Percentiles rank a stretch among this genome's conserved stretches.
Conservation (phyloP, 2,797 vertebrate genomes). For the Manis crassicaudata region DNA sequence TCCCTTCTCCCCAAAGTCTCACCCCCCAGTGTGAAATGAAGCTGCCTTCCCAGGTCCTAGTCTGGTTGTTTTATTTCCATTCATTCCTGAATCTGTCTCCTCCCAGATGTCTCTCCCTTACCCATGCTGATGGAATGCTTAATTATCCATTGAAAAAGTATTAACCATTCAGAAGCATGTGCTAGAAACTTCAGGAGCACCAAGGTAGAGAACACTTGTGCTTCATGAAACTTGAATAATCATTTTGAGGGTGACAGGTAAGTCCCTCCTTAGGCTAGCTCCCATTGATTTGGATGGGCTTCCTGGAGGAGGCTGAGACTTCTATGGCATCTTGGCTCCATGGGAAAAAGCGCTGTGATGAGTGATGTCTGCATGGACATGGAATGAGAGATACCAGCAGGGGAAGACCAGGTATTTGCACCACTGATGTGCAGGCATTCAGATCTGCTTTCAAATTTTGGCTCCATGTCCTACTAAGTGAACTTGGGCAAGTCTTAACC, state of each 20-base stretch:
- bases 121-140: background rate
- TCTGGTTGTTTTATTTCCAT: background rate
- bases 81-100: background rate
- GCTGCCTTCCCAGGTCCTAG: background rate
- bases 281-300: background rate
- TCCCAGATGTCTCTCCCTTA: background rate
- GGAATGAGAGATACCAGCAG: background rate
- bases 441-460: background rate
- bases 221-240: background rate
- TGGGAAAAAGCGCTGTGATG: background rate
- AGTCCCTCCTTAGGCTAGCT: background rate
- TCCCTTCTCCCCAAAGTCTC: background rate
- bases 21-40: background rate
- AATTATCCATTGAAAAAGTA: conserved; percentile 16
- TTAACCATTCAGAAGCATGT: background rate
- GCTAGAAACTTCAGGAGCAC: background rate
- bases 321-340: background rate
- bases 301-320: background rate
- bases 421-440: background rate
- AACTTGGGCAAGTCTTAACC: background rate
- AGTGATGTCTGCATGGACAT: background rate
- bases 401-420: background rate
- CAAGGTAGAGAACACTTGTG: background rate
- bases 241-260: background rate
- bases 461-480: background rate